phyloP scores from a whole-genome alignment of 2,797 vertebrate genomes.

The Halcyon leucocephala region DNA sequence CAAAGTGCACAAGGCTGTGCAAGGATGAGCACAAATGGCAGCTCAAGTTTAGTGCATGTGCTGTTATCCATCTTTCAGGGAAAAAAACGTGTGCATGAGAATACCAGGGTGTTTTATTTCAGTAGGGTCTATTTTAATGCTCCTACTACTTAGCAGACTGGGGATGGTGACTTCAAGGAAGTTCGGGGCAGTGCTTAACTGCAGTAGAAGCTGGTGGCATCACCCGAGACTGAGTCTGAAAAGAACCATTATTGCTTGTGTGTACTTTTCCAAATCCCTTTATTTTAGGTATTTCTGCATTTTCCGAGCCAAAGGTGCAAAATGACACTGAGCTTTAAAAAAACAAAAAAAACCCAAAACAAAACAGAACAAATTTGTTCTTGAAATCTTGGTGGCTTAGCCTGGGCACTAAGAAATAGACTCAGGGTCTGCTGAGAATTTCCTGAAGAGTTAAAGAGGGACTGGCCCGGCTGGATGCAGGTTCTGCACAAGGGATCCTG shows the following conservation, averaged over 20 bases:
- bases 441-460: background rate
- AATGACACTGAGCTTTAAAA: background rate
- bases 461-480: background rate
- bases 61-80: background rate
- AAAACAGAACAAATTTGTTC: background rate
- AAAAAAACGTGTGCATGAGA: background rate
- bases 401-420: background rate
- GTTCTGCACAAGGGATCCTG: background rate
- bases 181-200: background rate
- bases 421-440: background rate
- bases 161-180: background rate
- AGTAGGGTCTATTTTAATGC: background rate
- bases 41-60: background rate
- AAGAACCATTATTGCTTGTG: background rate
- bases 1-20: background rate
- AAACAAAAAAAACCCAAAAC: background rate
- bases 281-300: background rate
- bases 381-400: background rate
- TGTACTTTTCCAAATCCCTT: background rate
- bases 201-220: background rate
- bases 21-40: background rate
- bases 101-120: background rate
- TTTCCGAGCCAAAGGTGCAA: background rate
- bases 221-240: background rate
- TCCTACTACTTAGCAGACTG: background rate